Evolutionary conservation across 2,113 vertebrate species (phyloP), one percentile per base, ranked within the genome.

Genomic region (Ovibos moschatus): DNA sequence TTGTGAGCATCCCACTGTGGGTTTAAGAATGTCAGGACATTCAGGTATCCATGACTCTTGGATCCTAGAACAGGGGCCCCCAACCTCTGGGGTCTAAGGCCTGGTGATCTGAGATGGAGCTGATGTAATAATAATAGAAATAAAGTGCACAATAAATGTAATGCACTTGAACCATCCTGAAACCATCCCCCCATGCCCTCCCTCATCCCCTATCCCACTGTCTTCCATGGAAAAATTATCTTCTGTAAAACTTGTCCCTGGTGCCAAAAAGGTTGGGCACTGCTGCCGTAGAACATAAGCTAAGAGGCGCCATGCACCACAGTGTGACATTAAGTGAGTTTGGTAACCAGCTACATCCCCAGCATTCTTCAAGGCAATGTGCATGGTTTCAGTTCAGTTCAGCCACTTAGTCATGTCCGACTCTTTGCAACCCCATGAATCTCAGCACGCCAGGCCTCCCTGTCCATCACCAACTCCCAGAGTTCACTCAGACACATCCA

Each of bases 271-370:
- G 71, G 11, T 25, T 43, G 5, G 71, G 71, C 10, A 43, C 71
- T 74, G 71, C 71, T 74, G n/a, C 71, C 21, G 25, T 74, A 7
- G n/a, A 10, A 23, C 30, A 21, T n/a, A 53, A 30, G 0, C 30
- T 1, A 13, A 4, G 8, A 23, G 15, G 3, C 6, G 1, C 9
- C 1, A 6, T 3, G 28, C 0, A 36, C 19, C 30, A 15, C 19
- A 53, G 21, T 2, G 0, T 0, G 4, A 2, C 30, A 17, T 12
- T 1, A 0, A 2, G 0, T 11, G 45, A n/a, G 55, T 58, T 7
- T 78, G 40, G 10, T 50, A 47, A 17, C 40, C 23, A 64, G 33
- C 3, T 2, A 10, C 3, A 3, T 30, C 11, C 28, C 30, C n/a
- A 17, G 33, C 16, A 14, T 19, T 55, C 62, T 64, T 13, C 12